Percentiles rank a stretch among this genome's conserved stretches.
Evolutionary conservation across 2,797 vertebrate species (phyloP).

Genomic region (Neostethus bicornis): DNA sequence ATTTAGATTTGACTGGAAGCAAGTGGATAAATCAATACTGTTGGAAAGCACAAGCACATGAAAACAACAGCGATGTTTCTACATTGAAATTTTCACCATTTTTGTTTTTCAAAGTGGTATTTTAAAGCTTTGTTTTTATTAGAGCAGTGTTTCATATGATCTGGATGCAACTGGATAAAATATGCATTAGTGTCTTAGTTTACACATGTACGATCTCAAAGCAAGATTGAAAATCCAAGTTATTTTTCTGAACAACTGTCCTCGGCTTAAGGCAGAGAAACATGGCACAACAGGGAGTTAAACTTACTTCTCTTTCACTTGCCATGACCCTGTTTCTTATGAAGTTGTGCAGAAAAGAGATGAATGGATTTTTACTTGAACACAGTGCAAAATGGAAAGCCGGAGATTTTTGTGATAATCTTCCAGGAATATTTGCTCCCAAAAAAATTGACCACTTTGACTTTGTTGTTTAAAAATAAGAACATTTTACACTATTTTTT

Average conservation of each 20-base stretch:
- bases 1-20: constrained; percentile 14
- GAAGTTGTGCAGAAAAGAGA: no score
- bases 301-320: no score
- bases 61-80: not conserved
- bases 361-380: no score
- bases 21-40: constrained; percentile 5
- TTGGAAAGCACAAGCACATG: not conserved
- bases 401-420: no score
- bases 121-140: not conserved
- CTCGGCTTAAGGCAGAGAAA: not conserved
- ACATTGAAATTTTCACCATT: not conserved
- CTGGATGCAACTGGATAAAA: not conserved
- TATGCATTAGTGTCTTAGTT: not conserved
- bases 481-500: not conserved
- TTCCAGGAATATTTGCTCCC: no score
- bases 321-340: no score
- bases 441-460: no score
- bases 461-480: no score
- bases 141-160: not conserved
- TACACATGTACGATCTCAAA: not conserved
- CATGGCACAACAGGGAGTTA: no score
- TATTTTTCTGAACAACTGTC: not conserved
- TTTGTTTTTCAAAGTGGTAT: not conserved
- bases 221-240: not conserved
- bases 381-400: no score